phyloP scores from a whole-genome alignment of 2,888 invertebrate species.

The Athalia rosae region DNA sequence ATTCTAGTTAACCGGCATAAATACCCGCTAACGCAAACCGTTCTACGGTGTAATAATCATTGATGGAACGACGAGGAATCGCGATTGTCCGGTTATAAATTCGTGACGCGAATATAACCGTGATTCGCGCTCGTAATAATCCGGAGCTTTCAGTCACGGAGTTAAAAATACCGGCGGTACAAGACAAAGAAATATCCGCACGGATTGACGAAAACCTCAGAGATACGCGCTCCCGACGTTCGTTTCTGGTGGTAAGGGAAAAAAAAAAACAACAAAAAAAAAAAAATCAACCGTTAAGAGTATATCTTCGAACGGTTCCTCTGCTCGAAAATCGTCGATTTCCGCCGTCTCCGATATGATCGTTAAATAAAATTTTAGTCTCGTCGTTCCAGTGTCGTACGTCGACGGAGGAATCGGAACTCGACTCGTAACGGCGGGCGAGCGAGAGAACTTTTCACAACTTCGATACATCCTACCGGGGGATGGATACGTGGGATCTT shows the following conservation, averaged over 20 bases:
- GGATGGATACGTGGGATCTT: conserved; percentile 3
- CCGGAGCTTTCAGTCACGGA: not conserved
- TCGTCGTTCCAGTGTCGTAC: conserved; percentile 14
- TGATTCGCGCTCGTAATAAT: not conserved
- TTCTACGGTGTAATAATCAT: too few species aligned
- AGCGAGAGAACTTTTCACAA: conserved; percentile 4
- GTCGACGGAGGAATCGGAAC: conserved; percentile 11
- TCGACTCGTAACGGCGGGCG: not conserved
- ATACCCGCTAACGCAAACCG: too few species aligned
- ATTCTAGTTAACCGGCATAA: not conserved
- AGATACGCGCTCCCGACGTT: conserved; percentile 20
- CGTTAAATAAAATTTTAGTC: conserved; percentile 13
- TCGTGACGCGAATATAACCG: not conserved
- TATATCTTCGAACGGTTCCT: too few species aligned
- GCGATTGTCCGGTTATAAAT: conserved; percentile 23
- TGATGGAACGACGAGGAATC: conserved; percentile 10
- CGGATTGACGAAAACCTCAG: conserved; percentile 31
- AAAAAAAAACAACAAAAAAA: too few species aligned
- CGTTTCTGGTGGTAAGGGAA: conserved; percentile 13
- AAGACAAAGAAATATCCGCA: conserved; percentile 39
- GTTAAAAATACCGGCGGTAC: not conserved
- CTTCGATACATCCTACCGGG: not conserved
- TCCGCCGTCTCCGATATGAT: not conserved
- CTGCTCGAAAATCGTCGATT: too few species aligned
- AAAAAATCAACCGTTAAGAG: conserved; percentile 25